Evolutionary conservation across 2,113 vertebrate species (phyloP), one percentile per base, ranked within the genome.

Genomic region (Lophotis ruficrista): DNA sequence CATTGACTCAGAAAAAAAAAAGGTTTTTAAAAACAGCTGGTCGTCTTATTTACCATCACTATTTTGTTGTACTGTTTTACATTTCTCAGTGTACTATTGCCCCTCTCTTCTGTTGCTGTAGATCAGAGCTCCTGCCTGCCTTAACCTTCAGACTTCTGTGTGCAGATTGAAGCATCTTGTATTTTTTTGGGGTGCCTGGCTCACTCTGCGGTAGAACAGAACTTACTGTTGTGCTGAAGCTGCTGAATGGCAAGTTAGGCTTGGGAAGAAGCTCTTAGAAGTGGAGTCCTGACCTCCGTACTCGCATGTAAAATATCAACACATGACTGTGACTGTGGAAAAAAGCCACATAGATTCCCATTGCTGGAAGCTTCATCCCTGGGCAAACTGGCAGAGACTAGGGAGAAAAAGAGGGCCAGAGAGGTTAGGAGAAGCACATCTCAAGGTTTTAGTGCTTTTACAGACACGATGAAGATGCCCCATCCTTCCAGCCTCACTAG

Each of bases 201-300:
- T 78, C 0, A 0, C 31, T 54, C 45, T 53, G n/a, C 35, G 48
- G 37, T 53, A 68, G 58, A 81, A 8, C 33, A 80, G 51, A 83
- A 58, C 35, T 61, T 80, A 61, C 25, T 60, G 54, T 82, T 89
- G 18, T 47, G 22, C 50, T 64, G 54, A 48, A 89, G 37, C 33
- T 53, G 35, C 18, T 30, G 43, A 57, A n/a, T 57, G 25, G 22
- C 28, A 60, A 30, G 57, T n/a, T 23, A 27, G 23, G 14, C 35
- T 80, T 4, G 2, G 28, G 62, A 70, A 61, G 14, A 76, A 66
- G 12, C 18, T 76, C 33, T 75, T 22, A 51, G 62, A 53, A 92
- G 8, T 0, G 0, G 15, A 48, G 31, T 58, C 30, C 37, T 61
- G 69, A n/a, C 41, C 17, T 66, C 33, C 0, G 5, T 50, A 58